A percentile compares a stretch with the other conserved stretches of the same genome.
Evolutionary conservation across 2,888 invertebrate species (phyloP).

Genomic region (Andrena minutula): DNA sequence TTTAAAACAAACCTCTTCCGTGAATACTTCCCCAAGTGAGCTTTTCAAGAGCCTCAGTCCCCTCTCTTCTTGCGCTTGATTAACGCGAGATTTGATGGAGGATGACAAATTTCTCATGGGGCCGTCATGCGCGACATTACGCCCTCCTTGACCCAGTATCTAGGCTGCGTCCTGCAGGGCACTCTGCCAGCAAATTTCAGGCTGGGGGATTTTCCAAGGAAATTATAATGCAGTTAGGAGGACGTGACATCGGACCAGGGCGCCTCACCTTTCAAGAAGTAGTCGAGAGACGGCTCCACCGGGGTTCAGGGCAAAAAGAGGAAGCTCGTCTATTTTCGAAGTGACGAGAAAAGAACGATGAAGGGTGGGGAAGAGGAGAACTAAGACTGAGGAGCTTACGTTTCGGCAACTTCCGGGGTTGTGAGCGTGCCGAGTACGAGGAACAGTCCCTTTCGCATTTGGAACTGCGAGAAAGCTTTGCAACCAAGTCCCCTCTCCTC

Average conservation of each 20-base stretch:
- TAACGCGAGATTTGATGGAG: conserved; percentile 63
- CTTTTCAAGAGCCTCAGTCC: conserved; percentile 4
- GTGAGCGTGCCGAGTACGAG: conserved; percentile 8
- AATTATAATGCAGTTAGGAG: conserved; percentile 68
- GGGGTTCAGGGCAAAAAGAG: conserved; percentile 10
- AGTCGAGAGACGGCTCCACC: conserved; percentile 3
- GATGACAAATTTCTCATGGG: conserved; percentile 69
- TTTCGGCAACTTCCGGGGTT: conserved; percentile 44
- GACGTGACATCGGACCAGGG: conserved; percentile 56
- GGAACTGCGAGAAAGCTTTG: conserved; percentile 43
- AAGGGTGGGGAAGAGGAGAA: conserved; percentile 9
- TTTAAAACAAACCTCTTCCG: background rate
- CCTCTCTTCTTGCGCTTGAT: conserved; percentile 41
- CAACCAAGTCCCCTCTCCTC: conserved; percentile 17
- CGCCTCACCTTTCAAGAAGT: conserved; percentile 34
- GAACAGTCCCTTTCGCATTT: conserved; percentile 24
- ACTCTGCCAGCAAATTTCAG: conserved; percentile 42
- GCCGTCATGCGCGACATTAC: conserved; percentile 35
- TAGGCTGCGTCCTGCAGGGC: conserved; percentile 34
- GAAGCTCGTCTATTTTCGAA: conserved; percentile 38
- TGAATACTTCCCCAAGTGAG: conserved; percentile 8
- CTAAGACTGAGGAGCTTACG: conserved; percentile 48
- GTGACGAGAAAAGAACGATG: conserved; percentile 11
- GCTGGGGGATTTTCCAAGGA: conserved; percentile 50
- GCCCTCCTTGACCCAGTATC: conserved; percentile 49